phyloP scores from a whole-genome alignment of 2,113 vertebrate genomes.

The Archilochus colubris region DNA sequence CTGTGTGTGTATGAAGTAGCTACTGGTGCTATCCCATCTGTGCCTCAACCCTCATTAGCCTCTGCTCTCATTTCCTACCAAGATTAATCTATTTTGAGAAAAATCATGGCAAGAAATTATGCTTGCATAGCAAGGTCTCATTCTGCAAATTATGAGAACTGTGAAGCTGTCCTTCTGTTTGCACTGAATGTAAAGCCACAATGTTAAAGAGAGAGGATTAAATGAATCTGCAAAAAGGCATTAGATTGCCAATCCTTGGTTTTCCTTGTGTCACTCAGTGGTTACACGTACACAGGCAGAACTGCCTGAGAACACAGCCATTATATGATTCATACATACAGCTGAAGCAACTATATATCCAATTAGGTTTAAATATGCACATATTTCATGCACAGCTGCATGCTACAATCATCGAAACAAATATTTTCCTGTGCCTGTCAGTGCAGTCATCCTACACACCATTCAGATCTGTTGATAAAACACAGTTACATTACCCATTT shows the following conservation, averaged over 20 bases:
- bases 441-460: neutral
- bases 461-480: neutral
- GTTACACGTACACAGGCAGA: neutral
- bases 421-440: neutral
- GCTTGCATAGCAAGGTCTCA: neutral
- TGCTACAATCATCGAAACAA: neutral
- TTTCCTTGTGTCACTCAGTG: neutral
- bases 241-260: neutral
- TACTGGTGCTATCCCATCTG: slow-evolving; percentile 32
- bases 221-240: neutral
- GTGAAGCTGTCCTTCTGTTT: neutral
- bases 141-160: neutral
- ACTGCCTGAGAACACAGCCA: neutral
- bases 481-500: neutral
- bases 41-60: slow-evolving; percentile 36
- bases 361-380: neutral
- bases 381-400: neutral
- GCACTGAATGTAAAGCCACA: neutral
- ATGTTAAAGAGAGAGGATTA: neutral
- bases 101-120: neutral
- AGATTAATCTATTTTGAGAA: slow-evolving; percentile 34
- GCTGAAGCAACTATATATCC: neutral
- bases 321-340: neutral
- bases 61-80: slow-evolving; percentile 16
- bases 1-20: neutral